Evolutionary conservation across 30 jellyfish, hydroid and myxozoan species (phyloP).

Genomic region (Nemopilema nomurai): DNA sequence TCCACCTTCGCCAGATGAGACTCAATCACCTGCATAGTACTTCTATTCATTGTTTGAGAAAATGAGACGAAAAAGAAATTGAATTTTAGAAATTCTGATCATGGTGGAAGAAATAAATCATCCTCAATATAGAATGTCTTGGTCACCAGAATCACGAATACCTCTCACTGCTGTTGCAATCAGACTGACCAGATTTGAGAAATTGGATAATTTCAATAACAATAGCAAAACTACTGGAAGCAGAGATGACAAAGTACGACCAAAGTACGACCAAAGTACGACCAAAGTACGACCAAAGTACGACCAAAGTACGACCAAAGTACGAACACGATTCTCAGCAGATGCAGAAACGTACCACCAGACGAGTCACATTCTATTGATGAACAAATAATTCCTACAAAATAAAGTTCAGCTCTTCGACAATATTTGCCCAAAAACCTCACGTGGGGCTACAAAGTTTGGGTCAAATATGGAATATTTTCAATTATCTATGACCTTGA

Average conservation of each 20-base stretch:
- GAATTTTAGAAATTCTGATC: constrained; percentile 37
- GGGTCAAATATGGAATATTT: constrained; percentile 54
- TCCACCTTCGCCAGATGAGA: too few relatives aligned
- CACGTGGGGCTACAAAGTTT: constrained; percentile 62
- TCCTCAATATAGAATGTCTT: constrained; percentile 46
- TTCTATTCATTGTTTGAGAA: constrained; percentile 12
- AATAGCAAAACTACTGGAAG: constrained; percentile 1
- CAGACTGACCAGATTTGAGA: constrained; percentile 34
- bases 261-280: neutral
- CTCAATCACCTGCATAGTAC: too few relatives aligned
- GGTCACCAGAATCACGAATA: constrained; percentile 32
- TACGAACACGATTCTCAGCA: neutral
- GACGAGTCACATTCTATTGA: constrained; percentile 43
- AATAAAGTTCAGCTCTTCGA: constrained; percentile 29
- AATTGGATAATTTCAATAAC: constrained; percentile 12
- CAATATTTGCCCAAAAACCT: constrained; percentile 54
- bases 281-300: neutral
- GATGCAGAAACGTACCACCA: constrained; percentile 22
- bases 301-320: neutral
- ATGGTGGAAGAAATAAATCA: constrained; percentile 21
- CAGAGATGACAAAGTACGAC: constrained; percentile 13
- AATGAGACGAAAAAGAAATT: constrained; percentile 18
- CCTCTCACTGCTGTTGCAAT: constrained; percentile 35
- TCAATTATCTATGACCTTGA: constrained; percentile 41
- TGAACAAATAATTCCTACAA: constrained; percentile 59